A percentile compares a stretch with the other conserved stretches of the same genome.
phyloP scores from a whole-genome alignment of 2,888 invertebrate species.

The Nebria brevicollis region DNA sequence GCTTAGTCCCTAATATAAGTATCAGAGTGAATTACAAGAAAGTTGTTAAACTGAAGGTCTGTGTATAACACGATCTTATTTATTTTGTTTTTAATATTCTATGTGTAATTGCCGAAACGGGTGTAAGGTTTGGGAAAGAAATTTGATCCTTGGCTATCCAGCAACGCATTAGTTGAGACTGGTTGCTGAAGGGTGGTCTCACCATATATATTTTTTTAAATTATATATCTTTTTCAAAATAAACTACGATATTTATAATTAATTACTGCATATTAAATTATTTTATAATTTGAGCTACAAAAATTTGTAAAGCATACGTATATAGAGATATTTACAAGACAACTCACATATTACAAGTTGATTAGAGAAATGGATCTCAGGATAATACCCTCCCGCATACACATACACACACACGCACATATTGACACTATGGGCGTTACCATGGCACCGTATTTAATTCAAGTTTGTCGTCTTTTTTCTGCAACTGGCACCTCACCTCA shows the following conservation, averaged over 20 bases:
- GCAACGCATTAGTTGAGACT: conserved; percentile 20
- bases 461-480: conserved; percentile 18
- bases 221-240: not conserved
- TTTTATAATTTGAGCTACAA: no score
- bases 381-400: not conserved
- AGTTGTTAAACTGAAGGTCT: no score
- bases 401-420: not conserved
- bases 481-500: conserved; percentile 35
- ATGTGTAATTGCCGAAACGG: conserved; percentile 12
- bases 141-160: conserved; percentile 15
- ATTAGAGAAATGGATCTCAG: not conserved
- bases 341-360: not conserved
- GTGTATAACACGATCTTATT: no score
- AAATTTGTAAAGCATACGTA: no score
- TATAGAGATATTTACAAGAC: no score
- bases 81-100: not conserved
- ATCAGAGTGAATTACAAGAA: no score
- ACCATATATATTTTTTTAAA: no score
- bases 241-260: no score
- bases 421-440: conserved; percentile 39
- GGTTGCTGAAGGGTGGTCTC: not conserved
- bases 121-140: conserved; percentile 11
- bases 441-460: conserved; percentile 25
- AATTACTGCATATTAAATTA: no score
- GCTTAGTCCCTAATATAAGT: no score